phyloP scores from a whole-genome alignment of 2,888 invertebrate genomes.

The Drosophila pullipes region DNA sequence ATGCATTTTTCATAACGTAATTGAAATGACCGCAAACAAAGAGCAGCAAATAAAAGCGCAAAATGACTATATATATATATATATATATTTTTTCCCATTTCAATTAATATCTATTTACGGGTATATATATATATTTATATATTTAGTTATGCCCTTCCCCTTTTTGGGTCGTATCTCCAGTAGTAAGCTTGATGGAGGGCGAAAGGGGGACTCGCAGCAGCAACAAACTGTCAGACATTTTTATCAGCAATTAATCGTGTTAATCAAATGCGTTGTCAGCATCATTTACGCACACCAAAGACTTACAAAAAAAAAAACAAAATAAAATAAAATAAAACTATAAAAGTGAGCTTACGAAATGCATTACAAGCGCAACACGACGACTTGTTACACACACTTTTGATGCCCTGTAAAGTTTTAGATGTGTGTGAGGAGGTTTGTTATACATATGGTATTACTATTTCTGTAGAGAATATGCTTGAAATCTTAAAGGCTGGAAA shows the following conservation, averaged over 20 bases:
- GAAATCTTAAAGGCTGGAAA: neutral
- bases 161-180: conserved; percentile 51
- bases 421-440: neutral
- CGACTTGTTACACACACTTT: conserved; percentile 44
- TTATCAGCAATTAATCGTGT: conserved; percentile 85
- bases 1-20: conserved; percentile 77
- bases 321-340: conserved; percentile 3
- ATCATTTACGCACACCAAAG: conserved; percentile 74
- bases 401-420: conserved; percentile 41
- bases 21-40: conserved; percentile 55
- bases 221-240: conserved; percentile 73
- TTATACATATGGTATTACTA: fast-evolving
- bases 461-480: neutral
- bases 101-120: conserved; percentile 47
- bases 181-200: conserved; percentile 39
- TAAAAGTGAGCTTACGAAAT: conserved; percentile 71
- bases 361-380: conserved; percentile 57
- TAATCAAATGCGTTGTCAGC: conserved; percentile 85
- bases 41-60: conserved; percentile 7
- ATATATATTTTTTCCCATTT: conserved; percentile 23
- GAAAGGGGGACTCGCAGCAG: neutral
- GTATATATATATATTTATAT: neutral
- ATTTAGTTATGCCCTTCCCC: conserved; percentile 2
- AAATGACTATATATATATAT: neutral
- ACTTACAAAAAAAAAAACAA: conserved; percentile 8